Conservation (phyloP, 2,797 vertebrate genomes). For the Parotocinclus haroldoi region DNA sequence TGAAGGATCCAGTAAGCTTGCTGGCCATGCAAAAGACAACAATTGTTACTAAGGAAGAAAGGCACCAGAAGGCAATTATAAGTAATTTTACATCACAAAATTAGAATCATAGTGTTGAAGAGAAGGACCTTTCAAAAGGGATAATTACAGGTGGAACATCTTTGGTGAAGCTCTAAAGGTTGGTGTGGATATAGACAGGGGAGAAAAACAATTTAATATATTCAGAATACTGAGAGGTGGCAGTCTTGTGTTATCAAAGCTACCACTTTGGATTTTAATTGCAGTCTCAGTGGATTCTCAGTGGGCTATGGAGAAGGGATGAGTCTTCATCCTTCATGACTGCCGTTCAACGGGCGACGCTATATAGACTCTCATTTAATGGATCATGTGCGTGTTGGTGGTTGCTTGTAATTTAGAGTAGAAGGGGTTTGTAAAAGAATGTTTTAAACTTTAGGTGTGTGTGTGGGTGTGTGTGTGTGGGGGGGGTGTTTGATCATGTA, state of each 20-base stretch:
- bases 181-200: constrained; percentile 56
- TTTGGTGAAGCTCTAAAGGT: constrained; percentile 65
- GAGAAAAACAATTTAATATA: constrained; percentile 41
- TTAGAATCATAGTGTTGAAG: constrained; percentile 76
- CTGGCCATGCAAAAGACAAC: constrained; percentile 60
- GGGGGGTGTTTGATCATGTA: too few species aligned
- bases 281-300: constrained; percentile 58
- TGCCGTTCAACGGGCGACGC: too few species aligned
- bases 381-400: too few species aligned
- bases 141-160: constrained; percentile 68
- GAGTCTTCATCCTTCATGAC: constrained; percentile 30
- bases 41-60: constrained; percentile 66
- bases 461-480: too few species aligned
- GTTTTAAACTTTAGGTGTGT: too few species aligned
- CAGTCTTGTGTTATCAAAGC: constrained; percentile 57
- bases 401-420: too few species aligned
- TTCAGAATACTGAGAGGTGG: constrained; percentile 9
- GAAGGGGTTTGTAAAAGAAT: too few species aligned
- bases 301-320: constrained; percentile 32
- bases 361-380: too few species aligned
- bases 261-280: constrained; percentile 70
- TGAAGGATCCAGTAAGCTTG: constrained; percentile 66
- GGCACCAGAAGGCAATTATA: constrained; percentile 75
- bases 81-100: constrained; percentile 81
- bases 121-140: constrained; percentile 69